Conservation (phyloP, 2,797 vertebrate species). For the Galago senegalensis region DNA sequence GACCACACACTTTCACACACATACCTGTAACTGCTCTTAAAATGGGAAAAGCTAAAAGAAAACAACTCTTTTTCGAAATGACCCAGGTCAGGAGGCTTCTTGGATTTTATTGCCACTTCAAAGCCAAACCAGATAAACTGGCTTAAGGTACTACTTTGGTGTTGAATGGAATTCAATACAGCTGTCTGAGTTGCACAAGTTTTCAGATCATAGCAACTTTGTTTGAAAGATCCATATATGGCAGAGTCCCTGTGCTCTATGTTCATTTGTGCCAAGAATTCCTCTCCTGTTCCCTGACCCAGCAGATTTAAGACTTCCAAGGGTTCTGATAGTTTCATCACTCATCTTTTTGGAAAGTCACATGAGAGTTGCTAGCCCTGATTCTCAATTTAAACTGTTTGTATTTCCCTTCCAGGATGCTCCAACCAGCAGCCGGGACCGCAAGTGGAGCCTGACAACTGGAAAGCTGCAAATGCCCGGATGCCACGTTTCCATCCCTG, state of each 20-base stretch:
- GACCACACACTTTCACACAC: neutral
- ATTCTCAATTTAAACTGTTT: slow-evolving; percentile 84
- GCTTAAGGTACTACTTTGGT: slow-evolving; percentile 73
- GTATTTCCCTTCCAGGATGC: slow-evolving; percentile 81
- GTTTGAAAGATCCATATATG: slow-evolving; percentile 60
- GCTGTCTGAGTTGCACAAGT: slow-evolving; percentile 63
- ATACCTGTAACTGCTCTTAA: slow-evolving; percentile 56
- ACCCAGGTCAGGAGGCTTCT: slow-evolving; percentile 72
- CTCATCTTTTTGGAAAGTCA: slow-evolving; percentile 83
- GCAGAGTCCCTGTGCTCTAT: neutral
- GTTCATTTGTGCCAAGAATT: slow-evolving; percentile 6
- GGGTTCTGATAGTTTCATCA: slow-evolving; percentile 42
- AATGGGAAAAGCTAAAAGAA: slow-evolving; percentile 69
- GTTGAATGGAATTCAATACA: slow-evolving; percentile 66
- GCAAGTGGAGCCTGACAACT: slow-evolving; percentile 68
- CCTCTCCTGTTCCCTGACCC: neutral
- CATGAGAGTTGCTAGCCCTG: slow-evolving; percentile 67
- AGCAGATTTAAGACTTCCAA: neutral
- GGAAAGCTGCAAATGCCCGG: slow-evolving; percentile 65
- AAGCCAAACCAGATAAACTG: slow-evolving; percentile 69
- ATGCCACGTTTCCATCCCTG: slow-evolving; percentile 70
- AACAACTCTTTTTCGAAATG: slow-evolving; percentile 71
- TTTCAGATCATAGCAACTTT: slow-evolving; percentile 66
- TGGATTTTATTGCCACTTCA: slow-evolving; percentile 76
- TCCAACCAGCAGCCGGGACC: slow-evolving; percentile 70